Percentiles rank a stretch among this genome's conserved stretches.
phyloP scores from a whole-genome alignment of 2,888 invertebrate species.

The Drosophila kanekoi region DNA sequence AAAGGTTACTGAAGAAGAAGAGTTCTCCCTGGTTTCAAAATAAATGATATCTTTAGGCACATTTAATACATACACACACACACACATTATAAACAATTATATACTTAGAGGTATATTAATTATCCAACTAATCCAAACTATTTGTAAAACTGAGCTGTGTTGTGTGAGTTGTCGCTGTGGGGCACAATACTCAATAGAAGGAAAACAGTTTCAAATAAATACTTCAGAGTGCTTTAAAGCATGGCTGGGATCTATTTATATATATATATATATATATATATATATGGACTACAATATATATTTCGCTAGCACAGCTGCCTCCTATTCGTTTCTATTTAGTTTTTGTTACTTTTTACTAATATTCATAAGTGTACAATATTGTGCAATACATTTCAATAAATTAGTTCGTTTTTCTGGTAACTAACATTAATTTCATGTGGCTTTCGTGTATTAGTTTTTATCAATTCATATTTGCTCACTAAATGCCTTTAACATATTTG shows the following conservation, averaged over 20 bases:
- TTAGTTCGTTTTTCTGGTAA: constrained; percentile 64
- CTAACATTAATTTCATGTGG: constrained; percentile 64
- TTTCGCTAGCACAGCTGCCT: constrained; percentile 42
- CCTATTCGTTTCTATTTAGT: constrained; percentile 52
- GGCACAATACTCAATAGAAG: constrained; percentile 1
- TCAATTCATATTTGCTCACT: constrained; percentile 77
- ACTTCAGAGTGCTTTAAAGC: constrained; percentile 11
- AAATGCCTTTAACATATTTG: constrained; percentile 63
- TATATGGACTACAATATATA: constrained; percentile 28
- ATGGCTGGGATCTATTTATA: constrained; percentile 34
- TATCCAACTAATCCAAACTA: constrained; percentile 45
- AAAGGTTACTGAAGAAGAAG: constrained; percentile 45
- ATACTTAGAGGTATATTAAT: constrained; percentile 29
- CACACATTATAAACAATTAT: constrained; percentile 49
- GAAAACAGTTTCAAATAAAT: background rate
- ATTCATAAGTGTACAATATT: constrained; percentile 77
- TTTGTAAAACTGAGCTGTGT: constrained; percentile 45
- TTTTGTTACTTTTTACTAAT: constrained; percentile 64
- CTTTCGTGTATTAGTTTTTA: constrained; percentile 43
- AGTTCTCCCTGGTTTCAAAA: constrained; percentile 32
- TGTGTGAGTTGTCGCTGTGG: constrained; percentile 20
- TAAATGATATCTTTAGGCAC: constrained; percentile 80
- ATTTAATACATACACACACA: constrained; percentile 81
- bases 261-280: constrained; percentile 19
- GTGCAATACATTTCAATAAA: constrained; percentile 81